Percentiles rank a stretch among this genome's conserved stretches.
phyloP scores from a whole-genome alignment of 2,888 invertebrate species.

The Polyploca ridens region DNA sequence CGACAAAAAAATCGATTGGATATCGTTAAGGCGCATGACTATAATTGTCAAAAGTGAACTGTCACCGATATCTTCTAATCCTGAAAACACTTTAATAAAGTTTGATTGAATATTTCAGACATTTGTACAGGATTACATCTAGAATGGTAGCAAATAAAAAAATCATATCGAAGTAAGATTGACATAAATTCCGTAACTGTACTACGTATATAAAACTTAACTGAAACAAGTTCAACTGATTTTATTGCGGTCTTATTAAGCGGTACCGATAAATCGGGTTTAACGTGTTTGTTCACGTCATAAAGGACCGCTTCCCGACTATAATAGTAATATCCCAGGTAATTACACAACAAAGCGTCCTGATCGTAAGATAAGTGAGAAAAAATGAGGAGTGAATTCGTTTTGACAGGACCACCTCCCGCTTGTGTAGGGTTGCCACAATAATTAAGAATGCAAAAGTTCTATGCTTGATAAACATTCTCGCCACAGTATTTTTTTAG shows the following conservation, averaged over 20 bases:
- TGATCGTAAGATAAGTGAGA: constrained; percentile 58
- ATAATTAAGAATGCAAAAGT: constrained; percentile 13
- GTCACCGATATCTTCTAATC: no score
- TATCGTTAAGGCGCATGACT: no score
- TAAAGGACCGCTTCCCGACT: constrained; percentile 16
- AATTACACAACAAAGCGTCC: constrained; percentile 61
- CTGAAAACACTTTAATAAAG: no score
- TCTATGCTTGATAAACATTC: no score
- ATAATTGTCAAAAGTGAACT: no score
- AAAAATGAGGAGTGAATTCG: constrained; percentile 50
- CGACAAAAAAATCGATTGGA: no score
- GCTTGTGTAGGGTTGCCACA: constrained; percentile 45
- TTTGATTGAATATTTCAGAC: no score
- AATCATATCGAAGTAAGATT: neutral
- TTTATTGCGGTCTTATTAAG: neutral
- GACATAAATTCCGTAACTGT: neutral
- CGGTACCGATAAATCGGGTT: neutral
- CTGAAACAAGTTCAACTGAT: neutral
- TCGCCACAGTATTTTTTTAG: neutral
- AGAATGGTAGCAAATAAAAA: no score
- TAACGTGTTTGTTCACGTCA: neutral
- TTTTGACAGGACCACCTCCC: constrained; percentile 52
- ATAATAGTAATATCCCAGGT: constrained; percentile 44
- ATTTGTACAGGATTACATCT: no score
- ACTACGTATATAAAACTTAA: neutral